These are phyloP conservation scores for Hybognathus amarus DNA, from an alignment of 2,797 vertebrate genomes.

Conservation along the genomic window DNA sequence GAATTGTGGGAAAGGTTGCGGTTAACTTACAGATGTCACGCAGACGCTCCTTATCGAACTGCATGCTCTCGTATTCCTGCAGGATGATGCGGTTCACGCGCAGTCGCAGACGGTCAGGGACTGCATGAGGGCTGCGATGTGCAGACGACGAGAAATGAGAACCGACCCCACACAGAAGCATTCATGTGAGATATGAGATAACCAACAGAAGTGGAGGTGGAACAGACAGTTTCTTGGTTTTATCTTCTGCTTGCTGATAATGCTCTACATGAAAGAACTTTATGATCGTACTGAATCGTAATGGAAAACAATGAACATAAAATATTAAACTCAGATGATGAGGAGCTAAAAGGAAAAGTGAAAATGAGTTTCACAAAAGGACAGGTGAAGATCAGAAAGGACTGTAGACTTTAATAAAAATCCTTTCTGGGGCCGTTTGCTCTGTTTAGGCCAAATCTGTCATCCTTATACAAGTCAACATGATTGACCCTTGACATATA, in stretches of 20 bases:
- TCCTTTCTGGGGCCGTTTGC: neutral
- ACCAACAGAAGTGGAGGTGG: neutral
- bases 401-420: neutral
- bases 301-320: neutral
- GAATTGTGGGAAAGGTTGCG: neutral
- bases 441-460: slow-evolving; percentile 7
- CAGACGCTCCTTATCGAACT: slow-evolving; percentile 95
- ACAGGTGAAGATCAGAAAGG: slow-evolving; percentile 10
- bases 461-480: slow-evolving; percentile 3
- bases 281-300: neutral
- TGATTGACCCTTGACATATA: neutral
- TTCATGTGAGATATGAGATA: neutral
- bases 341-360: neutral
- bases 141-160: slow-evolving; percentile 13
- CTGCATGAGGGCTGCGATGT: slow-evolving; percentile 86
- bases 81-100: slow-evolving; percentile 94
- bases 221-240: neutral
- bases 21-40: slow-evolving; percentile 93
- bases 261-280: slow-evolving; percentile 10
- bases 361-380: slow-evolving; percentile 15
- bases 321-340: neutral
- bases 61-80: slow-evolving; percentile 93
- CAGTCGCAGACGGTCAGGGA: slow-evolving; percentile 92
- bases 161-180: neutral
- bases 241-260: slow-evolving; percentile 14